A percentile compares a stretch with the other conserved stretches of the same genome.
Evolutionary conservation across 2,888 invertebrate species (phyloP).

Genomic region (Lucinisca nassula): DNA sequence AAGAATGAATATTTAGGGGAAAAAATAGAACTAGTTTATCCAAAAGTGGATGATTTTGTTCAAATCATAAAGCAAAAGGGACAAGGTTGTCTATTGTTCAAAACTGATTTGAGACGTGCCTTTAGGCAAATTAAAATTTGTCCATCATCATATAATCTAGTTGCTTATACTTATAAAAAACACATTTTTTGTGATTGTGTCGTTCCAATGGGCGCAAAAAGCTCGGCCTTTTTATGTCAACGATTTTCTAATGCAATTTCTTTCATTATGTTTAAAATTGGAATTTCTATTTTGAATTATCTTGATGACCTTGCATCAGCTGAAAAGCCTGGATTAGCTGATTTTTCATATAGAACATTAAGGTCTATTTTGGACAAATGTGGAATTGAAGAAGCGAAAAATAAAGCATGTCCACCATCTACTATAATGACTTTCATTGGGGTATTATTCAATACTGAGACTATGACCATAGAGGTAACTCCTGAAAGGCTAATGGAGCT

Average conservation of each 20-base stretch:
- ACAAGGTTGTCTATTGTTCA: not conserved
- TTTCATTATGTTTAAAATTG: not conserved
- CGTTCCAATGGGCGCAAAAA: not conserved
- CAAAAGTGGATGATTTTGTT: constrained; percentile 13
- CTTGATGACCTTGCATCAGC: not conserved
- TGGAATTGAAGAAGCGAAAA: not conserved
- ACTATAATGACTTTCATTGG: constrained; percentile 9
- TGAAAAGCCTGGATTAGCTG: not conserved
- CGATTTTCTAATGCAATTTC: not conserved
- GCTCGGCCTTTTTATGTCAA: not conserved
- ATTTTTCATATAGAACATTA: not conserved
- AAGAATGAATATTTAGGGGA: not conserved
- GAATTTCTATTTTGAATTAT: not conserved
- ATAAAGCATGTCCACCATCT: not conserved
- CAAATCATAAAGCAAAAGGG: not conserved
- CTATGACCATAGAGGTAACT: constrained; percentile 10
- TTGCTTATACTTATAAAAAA: not conserved
- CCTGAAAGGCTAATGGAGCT: no score
- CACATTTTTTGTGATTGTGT: not conserved
- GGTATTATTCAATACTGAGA: constrained; percentile 22
- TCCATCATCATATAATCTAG: not conserved
- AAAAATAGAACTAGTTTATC: not conserved
- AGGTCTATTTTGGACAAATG: not conserved
- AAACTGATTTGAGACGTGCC: not conserved
- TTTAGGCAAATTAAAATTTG: not conserved